These are phyloP conservation scores for Parapristionchus giblindavisi DNA, from an alignment of 2,888 invertebrate species.

Conservation along the genomic window DNA sequence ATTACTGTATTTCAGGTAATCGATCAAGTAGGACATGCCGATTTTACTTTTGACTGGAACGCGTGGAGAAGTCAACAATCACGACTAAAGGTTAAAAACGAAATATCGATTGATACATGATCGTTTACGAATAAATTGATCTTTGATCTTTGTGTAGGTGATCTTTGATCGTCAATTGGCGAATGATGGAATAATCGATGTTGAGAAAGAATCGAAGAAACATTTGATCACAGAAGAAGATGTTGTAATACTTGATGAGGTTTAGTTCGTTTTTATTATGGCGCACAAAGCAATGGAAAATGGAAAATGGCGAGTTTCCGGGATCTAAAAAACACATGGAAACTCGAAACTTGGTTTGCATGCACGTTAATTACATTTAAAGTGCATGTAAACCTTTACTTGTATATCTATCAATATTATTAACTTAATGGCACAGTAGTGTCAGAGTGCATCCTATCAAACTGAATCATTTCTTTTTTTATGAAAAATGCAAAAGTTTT, in stretches of 20 bases:
- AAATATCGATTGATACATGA: background rate
- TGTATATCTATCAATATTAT: too few relatives aligned
- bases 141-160: background rate
- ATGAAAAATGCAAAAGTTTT: too few relatives aligned
- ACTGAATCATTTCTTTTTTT: too few relatives aligned
- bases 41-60: constrained; percentile 40
- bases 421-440: too few relatives aligned
- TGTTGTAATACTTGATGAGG: constrained; percentile 30
- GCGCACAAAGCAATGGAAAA: too few relatives aligned
- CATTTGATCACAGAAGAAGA: constrained; percentile 43
- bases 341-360: too few relatives aligned
- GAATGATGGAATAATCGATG: constrained; percentile 45
- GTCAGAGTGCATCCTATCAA: too few relatives aligned
- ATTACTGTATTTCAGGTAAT: background rate
- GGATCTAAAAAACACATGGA: too few relatives aligned
- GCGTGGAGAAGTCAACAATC: constrained; percentile 39
- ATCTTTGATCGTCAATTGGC: constrained; percentile 42
- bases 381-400: too few relatives aligned
- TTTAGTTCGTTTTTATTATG: background rate
- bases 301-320: too few relatives aligned
- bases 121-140: background rate
- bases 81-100: constrained; percentile 17
- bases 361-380: too few relatives aligned
- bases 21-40: background rate
- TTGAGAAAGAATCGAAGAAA: constrained; percentile 44